Base-by-base conservation (phyloP, 2,888 invertebrate species). In the Romanomermis culicivorax region DNA sequence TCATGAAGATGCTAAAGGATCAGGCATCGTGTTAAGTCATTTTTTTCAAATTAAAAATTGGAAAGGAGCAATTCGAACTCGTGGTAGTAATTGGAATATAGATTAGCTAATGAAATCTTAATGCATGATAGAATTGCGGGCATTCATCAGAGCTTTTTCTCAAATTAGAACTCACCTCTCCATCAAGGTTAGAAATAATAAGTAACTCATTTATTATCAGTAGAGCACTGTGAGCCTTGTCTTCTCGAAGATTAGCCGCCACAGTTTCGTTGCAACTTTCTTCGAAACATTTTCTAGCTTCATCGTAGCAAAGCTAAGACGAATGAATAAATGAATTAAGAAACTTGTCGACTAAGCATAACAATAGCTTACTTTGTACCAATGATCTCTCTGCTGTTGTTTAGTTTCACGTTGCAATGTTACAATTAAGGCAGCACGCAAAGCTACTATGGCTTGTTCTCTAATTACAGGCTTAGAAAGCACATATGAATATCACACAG, bases 341-440 rank as follows among this genome's bases (percentile, higher is more conserved):
- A 36, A 29, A 50, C 17, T 43, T 23, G 20, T 20, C 29, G 43
- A 20, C 53, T 29, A 24, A 45, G 29, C 14, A 47, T 49, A 4
- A 42, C 4, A 17, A 53, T 17, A 2, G 30, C 47, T 23, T 23
- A 72, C 73, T 67, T 67, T 71, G 64, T 74, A 79, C 87, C 89
- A 91, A 61, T 80, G 81, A 0, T 85, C 82, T 66, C 82, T 83
- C 61, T 84, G 82, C 43, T 82, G 81, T 67, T 88, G 87, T 68
- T 86, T 88, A 0, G 85, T 82, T 74, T 97, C 97, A 57, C 97
- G 77, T 68, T 93, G 93, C 1, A 91, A 83, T 0, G 88, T 91
- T 1, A 95, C 88, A 0, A 88, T 83, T 3, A 97, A 73, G 0
- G 91, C 93, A 25, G 91, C 88, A 63, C 89, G 76, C n/a, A 97